Base-by-base conservation (phyloP, 2,797 vertebrate genomes). In the Liparis tanakae region DNA sequence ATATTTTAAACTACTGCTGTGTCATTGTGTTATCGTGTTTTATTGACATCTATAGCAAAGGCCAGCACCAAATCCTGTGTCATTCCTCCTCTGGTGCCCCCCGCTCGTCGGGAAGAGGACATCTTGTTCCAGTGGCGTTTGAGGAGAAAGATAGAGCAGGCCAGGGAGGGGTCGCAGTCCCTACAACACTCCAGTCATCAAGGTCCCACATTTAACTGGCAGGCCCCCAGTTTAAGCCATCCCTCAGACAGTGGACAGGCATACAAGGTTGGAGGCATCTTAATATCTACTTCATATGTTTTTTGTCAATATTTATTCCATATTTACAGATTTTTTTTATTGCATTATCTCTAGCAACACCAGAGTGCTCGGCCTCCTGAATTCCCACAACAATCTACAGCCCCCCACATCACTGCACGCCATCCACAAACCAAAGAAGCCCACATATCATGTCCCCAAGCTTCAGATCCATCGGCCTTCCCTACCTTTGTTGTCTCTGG, bases 91-190 rank as follows among this genome's bases (percentile, higher is more conserved):
- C 67, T 73, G 7, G 66, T 54, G 4, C 60, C 82, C 3, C 71
- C 73, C 10, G 37, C 69, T 37, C 77, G 76, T 5, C 95, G 94
- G 1, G 95, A 96, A 66, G 93, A 97, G 4, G 97, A 98, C 87
- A 97, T 98, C 80, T 87, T 98, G 68, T 97, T 95, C 83, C 96
- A 97, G 85, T 98, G 97, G 97, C 94, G 97, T 44, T 91, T 96
- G 63, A 93, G 94, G 62, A 94, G 96, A 81, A 98, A 97, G 83
- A 95, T 97, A 90, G 96, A 97, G 74, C 91, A 94, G 82, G 95
- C 96, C 33, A 89, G 88, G 36, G 79, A 91, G 20, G 39, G 76
- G 75, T 39, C 82, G 48, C 82, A 61, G 48, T 56, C 82, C 36
- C 41, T 79, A 15, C 85, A 81, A 34, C 72, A 76, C 50, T 55